These are phyloP conservation scores for Pocillopora meandrina DNA, from an alignment of 92 coral and sea anemone genomes.

Conservation along the genomic window DNA sequence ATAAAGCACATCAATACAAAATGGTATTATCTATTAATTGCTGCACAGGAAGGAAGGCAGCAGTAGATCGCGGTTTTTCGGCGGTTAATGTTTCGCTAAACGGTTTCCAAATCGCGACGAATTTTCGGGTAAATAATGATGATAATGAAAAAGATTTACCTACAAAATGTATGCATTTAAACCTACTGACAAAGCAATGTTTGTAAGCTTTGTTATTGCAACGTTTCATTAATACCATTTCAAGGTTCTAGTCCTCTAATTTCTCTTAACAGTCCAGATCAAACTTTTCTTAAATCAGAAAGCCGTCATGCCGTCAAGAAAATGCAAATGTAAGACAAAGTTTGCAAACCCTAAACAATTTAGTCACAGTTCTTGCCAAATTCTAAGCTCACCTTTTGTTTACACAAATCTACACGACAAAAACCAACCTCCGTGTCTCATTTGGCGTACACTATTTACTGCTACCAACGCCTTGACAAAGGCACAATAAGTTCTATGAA, in stretches of 20 bases:
- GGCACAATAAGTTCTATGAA: not conserved
- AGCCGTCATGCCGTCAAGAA: not conserved
- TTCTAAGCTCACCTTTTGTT: not conserved
- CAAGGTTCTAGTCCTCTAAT: not conserved
- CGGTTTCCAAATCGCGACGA: not conserved
- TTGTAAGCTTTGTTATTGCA: not conserved
- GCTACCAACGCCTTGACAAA: not conserved
- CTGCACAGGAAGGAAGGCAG: not conserved
- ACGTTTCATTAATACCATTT: not conserved
- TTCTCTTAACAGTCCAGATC: not conserved
- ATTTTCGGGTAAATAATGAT: not conserved
- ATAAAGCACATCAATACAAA: not conserved
- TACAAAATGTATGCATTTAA: constrained; percentile 1
- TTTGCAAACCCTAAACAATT: not conserved
- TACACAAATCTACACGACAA: constrained; percentile 10
- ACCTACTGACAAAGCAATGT: not conserved
- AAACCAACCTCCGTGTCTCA: not conserved
- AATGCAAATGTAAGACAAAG: not conserved
- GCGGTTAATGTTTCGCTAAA: constrained; percentile 2
- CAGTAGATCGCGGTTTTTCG: not conserved
- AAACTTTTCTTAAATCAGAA: not conserved
- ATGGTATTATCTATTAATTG: not conserved
- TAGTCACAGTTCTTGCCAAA: constrained; percentile 5
- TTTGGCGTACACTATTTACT: constrained; percentile 1
- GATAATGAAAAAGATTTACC: not conserved